Conservation (phyloP, 2,797 vertebrate genomes). For the Argentina silus region DNA sequence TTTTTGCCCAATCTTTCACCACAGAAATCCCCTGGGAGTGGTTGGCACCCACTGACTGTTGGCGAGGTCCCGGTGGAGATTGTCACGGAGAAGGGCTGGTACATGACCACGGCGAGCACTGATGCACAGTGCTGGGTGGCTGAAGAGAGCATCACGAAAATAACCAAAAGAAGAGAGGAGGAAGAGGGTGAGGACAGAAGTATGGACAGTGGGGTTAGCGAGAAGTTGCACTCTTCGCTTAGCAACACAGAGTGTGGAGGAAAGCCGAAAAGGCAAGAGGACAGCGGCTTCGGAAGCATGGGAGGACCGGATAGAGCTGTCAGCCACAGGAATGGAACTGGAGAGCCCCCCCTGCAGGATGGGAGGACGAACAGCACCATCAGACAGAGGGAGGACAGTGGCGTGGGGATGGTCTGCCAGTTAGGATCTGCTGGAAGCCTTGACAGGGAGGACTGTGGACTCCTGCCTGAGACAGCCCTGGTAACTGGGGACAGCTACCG, state of each 20-base stretch:
- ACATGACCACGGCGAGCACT: constrained; percentile 49
- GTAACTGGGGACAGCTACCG: constrained; percentile 56
- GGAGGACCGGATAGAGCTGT: constrained; percentile 60
- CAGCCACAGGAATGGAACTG: constrained; percentile 38
- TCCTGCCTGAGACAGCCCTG: constrained; percentile 31
- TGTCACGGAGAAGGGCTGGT: constrained; percentile 78
- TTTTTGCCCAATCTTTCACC: neutral
- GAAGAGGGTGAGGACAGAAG: constrained; percentile 58
- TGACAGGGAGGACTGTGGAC: constrained; percentile 45
- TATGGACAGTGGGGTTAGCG: constrained; percentile 71
- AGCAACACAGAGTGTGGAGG: constrained; percentile 4
- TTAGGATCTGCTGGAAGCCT: constrained; percentile 50
- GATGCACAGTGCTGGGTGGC: constrained; percentile 18
- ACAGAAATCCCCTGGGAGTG: constrained; percentile 68
- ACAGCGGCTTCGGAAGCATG: constrained; percentile 79
- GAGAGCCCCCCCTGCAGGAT: constrained; percentile 49
- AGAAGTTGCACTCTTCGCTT: constrained; percentile 35
- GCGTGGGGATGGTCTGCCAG: constrained; percentile 57
- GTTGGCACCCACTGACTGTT: constrained; percentile 71
- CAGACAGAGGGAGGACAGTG: constrained; percentile 60
- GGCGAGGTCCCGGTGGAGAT: constrained; percentile 64
- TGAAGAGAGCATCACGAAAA: constrained; percentile 1
- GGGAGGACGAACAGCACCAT: constrained; percentile 20
- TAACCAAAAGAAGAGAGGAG: constrained; percentile 14
- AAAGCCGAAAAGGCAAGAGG: constrained; percentile 55